phyloP scores from a whole-genome alignment of 2,113 vertebrate genomes.

The Gymnobelideus leadbeateri region DNA sequence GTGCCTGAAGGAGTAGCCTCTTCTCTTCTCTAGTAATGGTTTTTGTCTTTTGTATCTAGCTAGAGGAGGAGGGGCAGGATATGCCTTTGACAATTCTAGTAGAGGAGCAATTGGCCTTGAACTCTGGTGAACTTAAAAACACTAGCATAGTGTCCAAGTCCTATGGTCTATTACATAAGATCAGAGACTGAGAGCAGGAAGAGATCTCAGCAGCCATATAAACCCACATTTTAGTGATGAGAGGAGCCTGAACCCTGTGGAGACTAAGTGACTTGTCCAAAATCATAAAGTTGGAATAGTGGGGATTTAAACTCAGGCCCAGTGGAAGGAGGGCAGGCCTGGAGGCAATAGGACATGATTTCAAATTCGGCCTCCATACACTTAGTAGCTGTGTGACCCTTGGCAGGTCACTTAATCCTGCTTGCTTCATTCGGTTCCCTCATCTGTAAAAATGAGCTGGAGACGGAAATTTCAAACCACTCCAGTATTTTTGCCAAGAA shows the following conservation, averaged over 20 bases:
- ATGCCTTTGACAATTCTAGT: not conserved
- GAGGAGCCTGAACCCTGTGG: not conserved
- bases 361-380: not conserved
- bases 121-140: fast-evolving
- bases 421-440: not conserved
- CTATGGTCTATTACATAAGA: not conserved
- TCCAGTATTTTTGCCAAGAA: not conserved
- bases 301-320: not conserved
- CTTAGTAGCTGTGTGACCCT: no score
- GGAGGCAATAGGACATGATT: not conserved
- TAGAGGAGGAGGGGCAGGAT: conserved; percentile 7
- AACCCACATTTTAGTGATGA: not conserved
- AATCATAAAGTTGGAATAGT: not conserved
- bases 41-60: conserved; percentile 31
- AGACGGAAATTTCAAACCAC: not conserved
- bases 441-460: not conserved
- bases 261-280: not conserved
- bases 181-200: not conserved
- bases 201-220: not conserved
- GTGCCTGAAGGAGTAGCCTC: conserved; percentile 25
- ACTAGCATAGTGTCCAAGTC: not conserved
- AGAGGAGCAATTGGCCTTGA: not conserved
- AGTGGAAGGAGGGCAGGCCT: not conserved
- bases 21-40: conserved; percentile 14
- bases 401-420: not conserved